A percentile compares a stretch with the other conserved stretches of the same genome.
phyloP scores from a whole-genome alignment of 2,113 vertebrate species.

The Pardalotus punctatus region DNA sequence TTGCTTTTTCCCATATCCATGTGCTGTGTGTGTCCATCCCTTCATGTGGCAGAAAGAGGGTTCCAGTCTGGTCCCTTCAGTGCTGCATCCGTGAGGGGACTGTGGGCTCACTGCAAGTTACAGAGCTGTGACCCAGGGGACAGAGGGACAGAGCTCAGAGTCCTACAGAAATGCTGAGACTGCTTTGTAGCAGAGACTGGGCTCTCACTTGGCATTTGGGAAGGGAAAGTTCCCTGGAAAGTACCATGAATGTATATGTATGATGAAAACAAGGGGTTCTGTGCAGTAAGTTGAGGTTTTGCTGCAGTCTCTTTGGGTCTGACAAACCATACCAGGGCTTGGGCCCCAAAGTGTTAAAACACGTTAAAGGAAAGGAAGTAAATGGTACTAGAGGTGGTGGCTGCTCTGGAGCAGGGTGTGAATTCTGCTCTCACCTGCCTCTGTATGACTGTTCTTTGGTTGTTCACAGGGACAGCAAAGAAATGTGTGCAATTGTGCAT shows the following conservation, averaged over 20 bases:
- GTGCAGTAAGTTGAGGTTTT: background rate
- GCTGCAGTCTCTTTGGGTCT: background rate
- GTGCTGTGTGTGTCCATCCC: background rate
- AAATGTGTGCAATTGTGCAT: background rate
- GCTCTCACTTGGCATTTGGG: background rate
- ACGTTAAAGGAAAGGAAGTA: background rate
- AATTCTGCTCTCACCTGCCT: background rate
- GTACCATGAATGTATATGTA: rapidly evolving
- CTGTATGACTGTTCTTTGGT: background rate
- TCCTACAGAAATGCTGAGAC: background rate
- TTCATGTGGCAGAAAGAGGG: background rate
- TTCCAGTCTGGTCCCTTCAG: background rate
- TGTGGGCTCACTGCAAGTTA: background rate
- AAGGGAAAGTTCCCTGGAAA: background rate
- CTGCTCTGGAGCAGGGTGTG: background rate
- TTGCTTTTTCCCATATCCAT: background rate
- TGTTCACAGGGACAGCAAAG: background rate
- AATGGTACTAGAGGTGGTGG: background rate
- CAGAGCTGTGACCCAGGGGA: background rate
- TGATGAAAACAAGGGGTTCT: background rate
- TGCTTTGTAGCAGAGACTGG: background rate
- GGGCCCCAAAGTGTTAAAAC: background rate
- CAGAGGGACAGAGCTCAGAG: background rate
- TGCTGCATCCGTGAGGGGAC: rapidly evolving
- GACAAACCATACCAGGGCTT: background rate